Base-by-base conservation (phyloP, 2,113 vertebrate genomes). In the Nycticorax nycticorax region DNA sequence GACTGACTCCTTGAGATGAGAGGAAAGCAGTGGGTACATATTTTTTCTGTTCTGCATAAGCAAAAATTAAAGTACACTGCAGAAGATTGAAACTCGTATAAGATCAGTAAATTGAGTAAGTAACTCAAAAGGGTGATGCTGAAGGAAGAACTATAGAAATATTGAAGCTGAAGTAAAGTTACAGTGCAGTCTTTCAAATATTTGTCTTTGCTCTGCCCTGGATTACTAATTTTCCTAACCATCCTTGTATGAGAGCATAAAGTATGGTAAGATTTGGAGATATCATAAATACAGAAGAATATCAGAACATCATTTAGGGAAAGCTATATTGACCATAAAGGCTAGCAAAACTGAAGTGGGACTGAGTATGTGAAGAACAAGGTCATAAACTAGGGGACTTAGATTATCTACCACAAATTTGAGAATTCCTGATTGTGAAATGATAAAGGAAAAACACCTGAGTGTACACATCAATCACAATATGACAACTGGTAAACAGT, bases 401-500 rank as follows among this genome's bases (percentile, higher is more conserved):
- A 35, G 28, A 85, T 43, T 86, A 93, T 86, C 86, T 84, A 66
- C n/a, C 64, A 68, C 39, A 81, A 56, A 84, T 92, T 35, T 63
- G 52, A 75, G 76, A 92, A 91, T 77, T 83, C 64, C 19, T 0
- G 2, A 59, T 69, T 68, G 64, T 57, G 67, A 69, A 94, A 79
- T 8, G 20, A 89, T 89, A 96, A 95, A 89, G 66, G 19, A 72
- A 79, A 76, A 85, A 21, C 92, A 96, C 85, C 88, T 92, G 95
- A 93, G 81, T 79, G 81, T 66, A 95, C 74, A 82, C 20, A 94
- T 96, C 73, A 76, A 37, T 96, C 93, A 88, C 81, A 85, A 66
- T 62, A 88, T 85, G 85, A 43, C 90, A 93, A 86, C 32, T 50
- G 59, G 74, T 59, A 94, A 95, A 96, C 62, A 87, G 64, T 35